Evolutionary conservation across 2,797 vertebrate species (phyloP), one percentile per base, ranked within the genome.

Genomic region (Galago senegalensis): DNA sequence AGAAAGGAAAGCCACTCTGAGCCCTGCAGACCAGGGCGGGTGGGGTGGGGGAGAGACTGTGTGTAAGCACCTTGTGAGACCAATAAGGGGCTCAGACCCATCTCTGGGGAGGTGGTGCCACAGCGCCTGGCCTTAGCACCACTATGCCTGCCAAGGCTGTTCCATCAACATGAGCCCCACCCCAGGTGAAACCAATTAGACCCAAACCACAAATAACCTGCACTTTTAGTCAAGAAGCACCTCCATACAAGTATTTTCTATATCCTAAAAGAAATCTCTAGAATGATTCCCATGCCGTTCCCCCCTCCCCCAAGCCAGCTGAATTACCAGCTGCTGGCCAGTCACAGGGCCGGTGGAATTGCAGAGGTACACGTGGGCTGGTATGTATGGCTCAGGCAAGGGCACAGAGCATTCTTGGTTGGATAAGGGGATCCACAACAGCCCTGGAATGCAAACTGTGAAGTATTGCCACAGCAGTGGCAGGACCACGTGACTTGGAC

Each of bases 261-360:
- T 70, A 67, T 80, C 53, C 80, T 84, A 63, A 61, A 67, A 84
- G 29, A 75, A 70, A 72, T 27, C 46, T 93, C 75, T 40, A 91
- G 63, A 86, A 65, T 17, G 13, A 84, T 25, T 53, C 34, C 56
- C 20, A 40, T 3, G 20, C 37, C 14, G 3, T 16, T 14, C 14
- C 14, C 49, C 49, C 2, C 18, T 56, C 2, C 37, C 27, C 25
- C 25, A 70, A 76, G 87, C 69, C 77, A 86, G 69, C 23, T 31
- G 65, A 92, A n/a, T 46, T 27, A n/a, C 37, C 8, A 13, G 63
- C 40, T 67, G 40, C n/a, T 7, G 37, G 58, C 27, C 27, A 20
- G 31, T 92, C n/a, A 34, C 83, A 87, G 16, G n/a, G 87, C 67
- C 31, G 34, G 1, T 0, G 27, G 58, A 25, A 2, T 0, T 6